These are phyloP conservation scores for Atta colombica DNA, from an alignment of 1,140 invertebrate species.

Conservation along the genomic window DNA sequence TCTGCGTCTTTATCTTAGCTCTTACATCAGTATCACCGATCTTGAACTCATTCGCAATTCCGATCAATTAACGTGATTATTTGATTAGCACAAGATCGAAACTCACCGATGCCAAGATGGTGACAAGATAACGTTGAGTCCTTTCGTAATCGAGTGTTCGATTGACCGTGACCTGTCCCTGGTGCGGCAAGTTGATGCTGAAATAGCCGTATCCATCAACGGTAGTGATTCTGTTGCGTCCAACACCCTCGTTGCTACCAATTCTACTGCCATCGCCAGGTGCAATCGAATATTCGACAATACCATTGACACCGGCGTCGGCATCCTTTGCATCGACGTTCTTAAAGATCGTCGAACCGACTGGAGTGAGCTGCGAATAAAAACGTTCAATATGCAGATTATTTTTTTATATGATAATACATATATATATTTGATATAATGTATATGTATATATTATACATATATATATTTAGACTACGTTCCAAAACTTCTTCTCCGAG, in stretches of 20 bases:
- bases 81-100: slow-evolving; percentile 26
- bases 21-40: background rate
- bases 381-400: background rate
- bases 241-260: slow-evolving; percentile 88
- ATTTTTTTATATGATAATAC: background rate
- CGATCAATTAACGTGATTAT: slow-evolving; percentile 35
- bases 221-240: slow-evolving; percentile 87
- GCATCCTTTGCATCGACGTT: slow-evolving; percentile 93
- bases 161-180: slow-evolving; percentile 96
- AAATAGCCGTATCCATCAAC: slow-evolving; percentile 94
- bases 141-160: slow-evolving; percentile 95
- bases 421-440: too few relatives aligned
- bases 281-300: slow-evolving; percentile 93
- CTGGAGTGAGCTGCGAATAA: slow-evolving; percentile 91
- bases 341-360: slow-evolving; percentile 95
- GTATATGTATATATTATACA: too few relatives aligned
- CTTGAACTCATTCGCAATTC: background rate
- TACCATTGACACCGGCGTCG: slow-evolving; percentile 94
- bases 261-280: slow-evolving; percentile 87
- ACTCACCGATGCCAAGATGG: slow-evolving; percentile 95
- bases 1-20: background rate
- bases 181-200: slow-evolving; percentile 94
- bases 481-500: too few relatives aligned
- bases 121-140: slow-evolving; percentile 95
- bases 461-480: too few relatives aligned